Base-by-base conservation (phyloP, 2,888 invertebrate genomes). In the Volucella bombylans region DNA sequence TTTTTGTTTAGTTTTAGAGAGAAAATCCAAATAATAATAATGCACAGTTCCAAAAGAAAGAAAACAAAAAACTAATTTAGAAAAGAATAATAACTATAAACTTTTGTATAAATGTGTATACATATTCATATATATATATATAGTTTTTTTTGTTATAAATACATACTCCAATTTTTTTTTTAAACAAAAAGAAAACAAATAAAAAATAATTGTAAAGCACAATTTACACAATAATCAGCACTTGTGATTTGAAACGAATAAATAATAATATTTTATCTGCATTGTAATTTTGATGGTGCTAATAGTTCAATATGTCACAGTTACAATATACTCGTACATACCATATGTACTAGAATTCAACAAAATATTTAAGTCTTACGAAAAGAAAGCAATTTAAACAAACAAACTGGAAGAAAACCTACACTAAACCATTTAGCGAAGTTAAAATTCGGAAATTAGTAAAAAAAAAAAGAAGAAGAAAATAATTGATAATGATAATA, bases 401-500 rank as follows among this genome's bases (percentile, higher is more conserved):
- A 73, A 74, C 49, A 71, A 69, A 65, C 39, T 38, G 11, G 41
- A 52, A 71, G 41, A 31, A 38, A 57, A 54, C 23, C 50, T 15
- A 0, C 1, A 45, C 6, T 23, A 54, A 31, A 52, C 4, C 38
- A 38, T 61, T 61, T 41, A n/a, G 9, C 31, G 39, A 64, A 54
- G 50, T 31, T 55, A 69, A 65, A 12, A 31, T 31, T 31, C 6
- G 6, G 49, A 39, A 55, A 61, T 31, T 43, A 31, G 12, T 64
- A 8, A 59, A 43, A 31, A 45, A 49, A 62, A 62, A 65, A n/a
- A 31, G 69, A 65, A 23, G 18, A 39, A 61, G 49, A 11, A 59
- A 62, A 52, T 61, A 59, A 71, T 23, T 18, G n/a, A 59, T 49
- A 57, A 67, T 52, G 61, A 74, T 67, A 80, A 68, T 67, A 71